Conservation (phyloP, 2,888 invertebrate species). For the Ceratothoa steindachneri region DNA sequence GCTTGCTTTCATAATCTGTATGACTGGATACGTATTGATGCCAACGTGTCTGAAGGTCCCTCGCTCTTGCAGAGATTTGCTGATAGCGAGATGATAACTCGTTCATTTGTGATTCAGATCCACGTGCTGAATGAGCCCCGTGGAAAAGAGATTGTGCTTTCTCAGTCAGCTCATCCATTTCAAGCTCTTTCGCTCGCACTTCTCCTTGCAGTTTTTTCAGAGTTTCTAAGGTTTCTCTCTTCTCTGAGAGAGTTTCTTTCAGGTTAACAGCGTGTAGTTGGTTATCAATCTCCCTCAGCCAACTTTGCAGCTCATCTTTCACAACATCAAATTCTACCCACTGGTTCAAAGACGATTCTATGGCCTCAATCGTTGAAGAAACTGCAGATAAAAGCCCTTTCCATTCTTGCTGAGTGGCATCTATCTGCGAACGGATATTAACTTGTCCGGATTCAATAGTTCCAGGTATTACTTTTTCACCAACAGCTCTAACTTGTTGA, state of each 20-base stretch:
- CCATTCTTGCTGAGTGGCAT: conserved; percentile 85
- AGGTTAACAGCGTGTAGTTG: conserved; percentile 81
- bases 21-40: conserved; percentile 83
- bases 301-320: conserved; percentile 76
- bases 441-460: conserved; percentile 77
- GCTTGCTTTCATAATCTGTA: conserved; percentile 77
- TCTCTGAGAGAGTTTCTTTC: conserved; percentile 74
- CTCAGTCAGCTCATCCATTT: conserved; percentile 88
- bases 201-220: conserved; percentile 75
- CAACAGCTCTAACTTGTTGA: conserved; percentile 72
- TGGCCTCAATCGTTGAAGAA: conserved; percentile 68
- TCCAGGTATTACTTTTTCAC: conserved; percentile 83
- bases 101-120: conserved; percentile 77
- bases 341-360: conserved; percentile 78
- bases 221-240: conserved; percentile 75
- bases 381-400: conserved; percentile 73
- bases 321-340: conserved; percentile 87
- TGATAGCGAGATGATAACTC: conserved; percentile 90
- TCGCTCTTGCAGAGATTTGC: conserved; percentile 80
- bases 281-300: conserved; percentile 83
- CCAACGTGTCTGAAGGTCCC: conserved; percentile 85
- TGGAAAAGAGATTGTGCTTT: conserved; percentile 79
- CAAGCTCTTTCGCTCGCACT: conserved; percentile 81
- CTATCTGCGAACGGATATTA: conserved; percentile 80
- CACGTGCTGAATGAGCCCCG: conserved; percentile 66